Percentiles rank a stretch among this genome's conserved stretches.
These are phyloP conservation scores for Arctia plantaginis DNA, from an alignment of 2,888 invertebrate genomes.

Conservation along the genomic window DNA sequence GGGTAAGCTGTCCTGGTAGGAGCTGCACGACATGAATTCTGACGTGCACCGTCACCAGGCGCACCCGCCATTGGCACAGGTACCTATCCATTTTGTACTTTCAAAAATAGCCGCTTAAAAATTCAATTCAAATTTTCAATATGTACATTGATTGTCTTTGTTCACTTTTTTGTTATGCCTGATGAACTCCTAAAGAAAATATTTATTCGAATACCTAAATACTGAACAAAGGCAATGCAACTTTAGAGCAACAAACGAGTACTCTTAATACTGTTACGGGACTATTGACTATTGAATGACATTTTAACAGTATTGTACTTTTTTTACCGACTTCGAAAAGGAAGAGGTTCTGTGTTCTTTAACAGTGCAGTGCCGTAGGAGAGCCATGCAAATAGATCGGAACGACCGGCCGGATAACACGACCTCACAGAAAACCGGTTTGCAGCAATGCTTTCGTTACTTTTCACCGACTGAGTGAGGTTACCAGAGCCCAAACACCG, in stretches of 20 bases:
- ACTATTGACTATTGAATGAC: neutral
- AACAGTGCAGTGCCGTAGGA: too few relatives aligned
- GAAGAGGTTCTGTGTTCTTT: too few relatives aligned
- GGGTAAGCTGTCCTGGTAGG: slow-evolving; percentile 74
- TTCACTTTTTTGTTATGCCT: neutral
- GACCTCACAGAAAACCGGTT: too few relatives aligned
- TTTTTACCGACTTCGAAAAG: too few relatives aligned
- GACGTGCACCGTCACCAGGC: slow-evolving; percentile 85
- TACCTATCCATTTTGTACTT: slow-evolving; percentile 46
- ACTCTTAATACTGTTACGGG: neutral
- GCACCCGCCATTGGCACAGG: slow-evolving; percentile 84
- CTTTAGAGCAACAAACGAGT: neutral
- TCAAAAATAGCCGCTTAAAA: too few relatives aligned
- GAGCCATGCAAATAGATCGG: too few relatives aligned
- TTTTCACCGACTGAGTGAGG: too few relatives aligned
- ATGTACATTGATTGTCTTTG: neutral
- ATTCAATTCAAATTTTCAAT: too few relatives aligned
- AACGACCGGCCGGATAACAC: too few relatives aligned
- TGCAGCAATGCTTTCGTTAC: too few relatives aligned
- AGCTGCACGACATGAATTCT: slow-evolving; percentile 82
- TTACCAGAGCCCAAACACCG: too few relatives aligned
- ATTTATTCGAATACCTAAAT: too few relatives aligned
- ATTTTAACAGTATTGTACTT: neutral
- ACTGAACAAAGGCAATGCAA: neutral
- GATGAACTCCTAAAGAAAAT: neutral